Conservation (phyloP, 2,113 vertebrate species). For the Todiramphus saurophagus region DNA sequence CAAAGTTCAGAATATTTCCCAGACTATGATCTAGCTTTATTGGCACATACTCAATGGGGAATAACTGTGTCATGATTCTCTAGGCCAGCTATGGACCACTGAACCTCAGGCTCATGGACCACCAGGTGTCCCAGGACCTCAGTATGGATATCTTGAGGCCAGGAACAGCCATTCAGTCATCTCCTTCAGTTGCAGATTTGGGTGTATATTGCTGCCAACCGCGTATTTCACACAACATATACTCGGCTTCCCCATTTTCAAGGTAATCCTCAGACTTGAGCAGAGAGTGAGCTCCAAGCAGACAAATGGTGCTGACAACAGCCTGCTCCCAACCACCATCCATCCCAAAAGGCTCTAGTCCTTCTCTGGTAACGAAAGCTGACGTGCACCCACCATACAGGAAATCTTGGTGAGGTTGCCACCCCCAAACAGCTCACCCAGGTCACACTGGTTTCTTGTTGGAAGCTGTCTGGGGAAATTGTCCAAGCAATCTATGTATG, state of each 20-base stretch:
- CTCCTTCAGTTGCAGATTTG: neutral
- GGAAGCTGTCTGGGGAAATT: neutral
- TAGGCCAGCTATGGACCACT: neutral
- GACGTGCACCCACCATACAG: neutral
- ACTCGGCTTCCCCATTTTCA: neutral
- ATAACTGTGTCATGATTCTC: neutral
- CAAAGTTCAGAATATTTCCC: neutral
- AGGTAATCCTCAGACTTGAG: neutral
- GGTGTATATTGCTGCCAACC: neutral
- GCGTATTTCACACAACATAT: neutral
- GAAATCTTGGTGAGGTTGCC: neutral
- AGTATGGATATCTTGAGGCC: neutral
- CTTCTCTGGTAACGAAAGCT: neutral
- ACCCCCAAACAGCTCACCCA: neutral
- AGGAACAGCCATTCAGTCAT: neutral
- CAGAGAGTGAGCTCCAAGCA: neutral
- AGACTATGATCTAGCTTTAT: neutral
- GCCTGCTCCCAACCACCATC: neutral
- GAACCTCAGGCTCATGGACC: neutral
- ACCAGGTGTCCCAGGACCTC: neutral
- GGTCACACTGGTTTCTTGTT: neutral
- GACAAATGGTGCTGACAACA: neutral
- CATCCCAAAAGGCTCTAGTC: neutral
- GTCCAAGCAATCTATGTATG: rapidly evolving
- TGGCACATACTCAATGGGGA: neutral